phyloP scores from a whole-genome alignment of 2,888 invertebrate species.

The Leptura quadrifasciata region DNA sequence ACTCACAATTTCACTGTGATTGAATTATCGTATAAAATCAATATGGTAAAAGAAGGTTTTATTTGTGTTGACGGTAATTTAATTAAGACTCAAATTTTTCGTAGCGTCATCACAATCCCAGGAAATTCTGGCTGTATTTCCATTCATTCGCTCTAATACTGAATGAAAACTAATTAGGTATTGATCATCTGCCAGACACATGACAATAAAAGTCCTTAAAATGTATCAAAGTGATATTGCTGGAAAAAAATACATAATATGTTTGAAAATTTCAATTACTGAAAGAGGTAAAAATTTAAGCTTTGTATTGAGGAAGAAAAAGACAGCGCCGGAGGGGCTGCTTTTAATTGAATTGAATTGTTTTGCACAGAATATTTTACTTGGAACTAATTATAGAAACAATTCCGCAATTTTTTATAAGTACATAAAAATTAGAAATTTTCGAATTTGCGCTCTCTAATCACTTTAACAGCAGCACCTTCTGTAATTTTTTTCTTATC shows the following conservation, averaged over 20 bases:
- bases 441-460: too few relatives aligned
- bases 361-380: too few relatives aligned
- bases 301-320: too few relatives aligned
- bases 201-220: not conserved
- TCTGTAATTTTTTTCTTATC: too few relatives aligned
- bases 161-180: not conserved
- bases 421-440: too few relatives aligned
- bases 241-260: not conserved
- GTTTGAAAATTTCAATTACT: not conserved
- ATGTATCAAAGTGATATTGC: too few relatives aligned
- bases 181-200: not conserved
- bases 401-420: too few relatives aligned
- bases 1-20: not conserved
- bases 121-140: not conserved
- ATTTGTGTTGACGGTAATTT: not conserved
- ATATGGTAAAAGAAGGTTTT: not conserved
- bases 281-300: not conserved
- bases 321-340: too few relatives aligned
- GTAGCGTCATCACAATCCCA: not conserved
- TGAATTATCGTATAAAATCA: not conserved
- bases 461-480: too few relatives aligned
- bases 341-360: too few relatives aligned
- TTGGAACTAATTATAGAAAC: too few relatives aligned
- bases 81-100: not conserved
- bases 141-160: not conserved